Evolutionary conservation across 1,140 invertebrate species (phyloP).

Genomic region (Harpegnathos saltator): DNA sequence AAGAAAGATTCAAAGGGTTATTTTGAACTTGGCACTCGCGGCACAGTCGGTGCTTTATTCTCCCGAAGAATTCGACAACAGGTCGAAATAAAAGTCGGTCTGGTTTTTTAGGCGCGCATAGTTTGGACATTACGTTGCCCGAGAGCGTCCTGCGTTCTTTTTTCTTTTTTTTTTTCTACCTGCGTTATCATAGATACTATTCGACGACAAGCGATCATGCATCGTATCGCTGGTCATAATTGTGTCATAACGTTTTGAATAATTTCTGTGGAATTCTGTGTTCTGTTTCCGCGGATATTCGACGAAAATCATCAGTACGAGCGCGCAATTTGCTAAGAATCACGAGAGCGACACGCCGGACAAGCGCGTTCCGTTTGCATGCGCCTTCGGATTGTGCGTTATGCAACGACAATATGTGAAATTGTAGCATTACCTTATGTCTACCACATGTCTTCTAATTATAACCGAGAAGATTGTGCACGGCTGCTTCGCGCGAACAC

Average conservation of each 20-base stretch:
- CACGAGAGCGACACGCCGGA: background rate
- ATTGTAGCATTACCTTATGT: constrained; percentile 35
- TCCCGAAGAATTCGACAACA: background rate
- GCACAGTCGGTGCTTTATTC: background rate
- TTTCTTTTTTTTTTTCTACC: background rate
- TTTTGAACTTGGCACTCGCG: too few relatives aligned
- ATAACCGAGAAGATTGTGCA: constrained; percentile 41
- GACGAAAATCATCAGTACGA: background rate
- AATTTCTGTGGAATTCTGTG: background rate
- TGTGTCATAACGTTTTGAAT: background rate
- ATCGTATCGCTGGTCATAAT: too few relatives aligned
- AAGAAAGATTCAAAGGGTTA: too few relatives aligned
- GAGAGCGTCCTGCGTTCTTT: background rate
- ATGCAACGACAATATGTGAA: constrained; percentile 37
- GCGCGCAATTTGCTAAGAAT: background rate
- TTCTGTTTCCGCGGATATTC: background rate
- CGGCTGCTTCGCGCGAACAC: background rate
- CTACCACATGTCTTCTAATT: constrained; percentile 51
- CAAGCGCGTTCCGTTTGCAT: background rate
- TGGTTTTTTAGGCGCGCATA: background rate
- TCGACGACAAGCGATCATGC: too few relatives aligned
- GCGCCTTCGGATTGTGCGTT: constrained; percentile 17
- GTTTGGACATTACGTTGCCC: background rate
- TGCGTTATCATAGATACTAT: background rate
- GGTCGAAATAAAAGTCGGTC: background rate